phyloP scores from a whole-genome alignment of 2,888 invertebrate species.

The Dilophus febrilis region DNA sequence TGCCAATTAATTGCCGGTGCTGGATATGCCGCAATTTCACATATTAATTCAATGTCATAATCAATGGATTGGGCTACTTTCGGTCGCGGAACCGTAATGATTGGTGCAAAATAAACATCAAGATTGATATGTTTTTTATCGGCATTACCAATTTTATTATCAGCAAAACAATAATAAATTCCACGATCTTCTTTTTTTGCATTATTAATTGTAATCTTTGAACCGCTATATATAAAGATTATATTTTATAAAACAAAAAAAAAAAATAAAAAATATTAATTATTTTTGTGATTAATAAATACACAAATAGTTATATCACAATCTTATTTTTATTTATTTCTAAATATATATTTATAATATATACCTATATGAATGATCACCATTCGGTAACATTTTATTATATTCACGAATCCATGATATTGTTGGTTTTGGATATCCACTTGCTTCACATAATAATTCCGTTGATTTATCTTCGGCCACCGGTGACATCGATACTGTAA shows the following conservation, averaged over 20 bases:
- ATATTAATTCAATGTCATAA: constrained; percentile 24
- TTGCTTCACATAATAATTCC: constrained; percentile 48
- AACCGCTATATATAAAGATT: too few relatives aligned
- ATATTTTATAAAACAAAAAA: too few relatives aligned
- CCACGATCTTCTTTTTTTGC: constrained; percentile 27
- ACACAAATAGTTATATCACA: constrained; percentile 19
- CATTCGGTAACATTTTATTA: constrained; percentile 32
- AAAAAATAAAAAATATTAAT: too few relatives aligned
- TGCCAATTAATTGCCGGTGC: constrained; percentile 26
- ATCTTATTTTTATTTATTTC: not conserved
- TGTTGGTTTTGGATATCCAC: constrained; percentile 60
- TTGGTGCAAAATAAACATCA: constrained; percentile 27
- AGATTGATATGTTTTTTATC: constrained; percentile 22
- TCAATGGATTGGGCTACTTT: constrained; percentile 25
- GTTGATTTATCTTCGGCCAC: constrained; percentile 23
- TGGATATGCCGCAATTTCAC: constrained; percentile 26
- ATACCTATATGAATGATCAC: too few relatives aligned
- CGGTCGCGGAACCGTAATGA: constrained; percentile 23
- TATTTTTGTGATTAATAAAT: too few relatives aligned
- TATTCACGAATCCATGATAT: constrained; percentile 49
- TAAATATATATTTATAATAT: too few relatives aligned
- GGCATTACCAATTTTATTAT: constrained; percentile 25
- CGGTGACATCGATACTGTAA: constrained; percentile 11
- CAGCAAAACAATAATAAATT: constrained; percentile 26
- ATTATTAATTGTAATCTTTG: constrained; percentile 18